A percentile compares a stretch with the other conserved stretches of the same genome.
These are phyloP conservation scores for Teinopalpus imperialis DNA, from an alignment of 2,888 invertebrate genomes.

Conservation along the genomic window DNA sequence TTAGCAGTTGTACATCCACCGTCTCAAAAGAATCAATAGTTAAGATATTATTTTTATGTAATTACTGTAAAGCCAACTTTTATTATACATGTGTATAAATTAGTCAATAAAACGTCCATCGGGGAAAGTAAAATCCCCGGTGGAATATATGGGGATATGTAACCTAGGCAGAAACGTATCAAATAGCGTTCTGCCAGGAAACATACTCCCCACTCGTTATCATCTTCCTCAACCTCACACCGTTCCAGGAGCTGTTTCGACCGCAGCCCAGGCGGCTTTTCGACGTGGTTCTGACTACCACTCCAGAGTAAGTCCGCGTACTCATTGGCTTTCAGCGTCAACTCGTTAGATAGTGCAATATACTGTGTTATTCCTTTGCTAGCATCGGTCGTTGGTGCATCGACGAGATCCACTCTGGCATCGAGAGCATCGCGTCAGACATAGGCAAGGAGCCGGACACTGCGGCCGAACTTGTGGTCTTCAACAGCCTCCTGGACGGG, in stretches of 20 bases:
- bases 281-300: slow-evolving; percentile 82
- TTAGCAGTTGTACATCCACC: too few species aligned
- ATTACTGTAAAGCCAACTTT: too few species aligned
- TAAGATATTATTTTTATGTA: too few species aligned
- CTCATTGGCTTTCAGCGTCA: too few species aligned
- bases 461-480: slow-evolving; percentile 88
- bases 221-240: slow-evolving; percentile 85
- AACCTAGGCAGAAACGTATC: too few species aligned
- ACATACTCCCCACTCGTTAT: slow-evolving; percentile 90
- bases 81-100: too few species aligned
- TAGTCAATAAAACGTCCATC: too few species aligned
- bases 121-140: too few species aligned
- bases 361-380: slow-evolving; percentile 28
- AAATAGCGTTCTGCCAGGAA: too few species aligned
- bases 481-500: slow-evolving; percentile 86
- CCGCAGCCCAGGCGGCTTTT: slow-evolving; percentile 88
- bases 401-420: slow-evolving; percentile 81
- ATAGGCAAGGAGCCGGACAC: slow-evolving; percentile 85
- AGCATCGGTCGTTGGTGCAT: slow-evolving; percentile 85
- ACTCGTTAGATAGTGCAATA: background rate
- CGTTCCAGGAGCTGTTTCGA: slow-evolving; percentile 87
- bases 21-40: too few species aligned
- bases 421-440: slow-evolving; percentile 84
- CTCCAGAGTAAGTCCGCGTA: slow-evolving; percentile 89
- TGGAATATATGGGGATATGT: too few species aligned